Conservation (phyloP, 2,797 vertebrate genomes). For the Dryobates pubescens region DNA sequence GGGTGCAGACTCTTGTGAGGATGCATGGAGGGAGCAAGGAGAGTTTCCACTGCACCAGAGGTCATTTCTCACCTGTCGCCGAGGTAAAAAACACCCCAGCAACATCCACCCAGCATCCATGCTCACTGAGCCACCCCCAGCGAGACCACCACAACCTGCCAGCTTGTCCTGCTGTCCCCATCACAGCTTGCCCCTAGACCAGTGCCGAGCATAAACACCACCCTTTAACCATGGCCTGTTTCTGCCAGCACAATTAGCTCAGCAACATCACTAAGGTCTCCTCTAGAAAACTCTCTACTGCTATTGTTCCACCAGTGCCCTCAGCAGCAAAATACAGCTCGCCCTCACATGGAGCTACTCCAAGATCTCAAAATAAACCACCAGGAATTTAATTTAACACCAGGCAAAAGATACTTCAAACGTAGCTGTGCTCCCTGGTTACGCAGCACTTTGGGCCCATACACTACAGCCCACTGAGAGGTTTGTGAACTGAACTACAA, state of each 20-base stretch:
- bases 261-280: background rate
- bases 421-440: rapidly evolving
- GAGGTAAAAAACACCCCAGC: background rate
- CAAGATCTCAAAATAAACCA: background rate
- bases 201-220: rapidly evolving
- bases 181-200: background rate
- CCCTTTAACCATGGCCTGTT: rapidly evolving
- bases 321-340: background rate
- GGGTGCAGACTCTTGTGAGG: rapidly evolving
- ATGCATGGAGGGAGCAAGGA: rapidly evolving
- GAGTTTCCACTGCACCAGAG: background rate
- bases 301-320: rapidly evolving
- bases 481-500: background rate
- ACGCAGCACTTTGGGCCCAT: rapidly evolving
- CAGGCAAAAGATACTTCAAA: background rate
- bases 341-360: rapidly evolving
- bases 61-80: background rate
- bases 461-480: background rate
- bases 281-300: background rate
- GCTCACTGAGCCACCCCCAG: background rate
- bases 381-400: background rate
- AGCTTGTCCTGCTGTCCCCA: rapidly evolving
- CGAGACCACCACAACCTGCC: background rate
- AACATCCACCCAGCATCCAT: no score
- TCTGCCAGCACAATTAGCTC: background rate